Percentiles rank a stretch among this genome's conserved stretches.
Conservation (phyloP, 2,113 vertebrate genomes). For the Zapus hudsonius region DNA sequence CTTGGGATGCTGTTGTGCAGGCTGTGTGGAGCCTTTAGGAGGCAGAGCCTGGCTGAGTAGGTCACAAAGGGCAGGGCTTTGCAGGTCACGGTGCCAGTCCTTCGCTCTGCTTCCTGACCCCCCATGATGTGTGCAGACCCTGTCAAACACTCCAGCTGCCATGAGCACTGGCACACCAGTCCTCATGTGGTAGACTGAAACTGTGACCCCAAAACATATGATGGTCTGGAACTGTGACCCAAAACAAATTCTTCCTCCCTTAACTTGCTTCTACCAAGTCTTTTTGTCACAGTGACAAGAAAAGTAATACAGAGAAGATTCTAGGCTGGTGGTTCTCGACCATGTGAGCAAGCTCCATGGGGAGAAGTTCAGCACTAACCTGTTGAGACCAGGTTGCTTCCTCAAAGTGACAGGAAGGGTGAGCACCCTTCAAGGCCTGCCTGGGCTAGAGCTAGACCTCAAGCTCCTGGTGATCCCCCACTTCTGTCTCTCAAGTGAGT, state of each 20-base stretch:
- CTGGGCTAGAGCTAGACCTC: too few relatives aligned
- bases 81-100: not conserved
- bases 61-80: not conserved
- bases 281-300: not conserved
- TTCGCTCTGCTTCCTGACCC: not conserved
- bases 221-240: not conserved
- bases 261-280: too few relatives aligned
- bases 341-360: not conserved
- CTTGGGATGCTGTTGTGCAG: not conserved
- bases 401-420: not conserved
- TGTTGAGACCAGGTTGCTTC: not conserved
- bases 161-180: not conserved
- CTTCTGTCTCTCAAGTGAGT: too few relatives aligned
- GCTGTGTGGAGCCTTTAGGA: not conserved
- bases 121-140: not conserved
- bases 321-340: not conserved
- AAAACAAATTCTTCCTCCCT: too few relatives aligned
- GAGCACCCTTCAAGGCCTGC: not conserved
- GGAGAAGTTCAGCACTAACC: not conserved
- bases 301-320: not conserved
- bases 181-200: rapidly evolving
- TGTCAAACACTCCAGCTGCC: not conserved
- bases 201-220: too few relatives aligned
- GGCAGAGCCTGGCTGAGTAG: not conserved
- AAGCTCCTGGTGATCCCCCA: too few relatives aligned